Conservation (phyloP, 2,113 vertebrate genomes). For the Marmota monax region DNA sequence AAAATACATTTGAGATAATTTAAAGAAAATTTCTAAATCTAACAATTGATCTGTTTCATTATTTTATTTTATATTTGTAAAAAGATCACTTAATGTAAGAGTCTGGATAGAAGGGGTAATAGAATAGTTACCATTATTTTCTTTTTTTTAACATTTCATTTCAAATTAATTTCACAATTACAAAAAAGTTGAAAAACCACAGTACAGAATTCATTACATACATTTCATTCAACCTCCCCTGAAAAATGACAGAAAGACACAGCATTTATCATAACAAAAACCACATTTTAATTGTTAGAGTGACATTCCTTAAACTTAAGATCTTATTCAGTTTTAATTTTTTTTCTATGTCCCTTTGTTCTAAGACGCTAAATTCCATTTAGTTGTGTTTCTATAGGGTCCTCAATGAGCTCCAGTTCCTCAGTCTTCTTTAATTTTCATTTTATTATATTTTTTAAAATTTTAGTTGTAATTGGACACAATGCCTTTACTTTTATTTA, state of each 20-base stretch:
- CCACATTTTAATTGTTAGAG: too few relatives aligned
- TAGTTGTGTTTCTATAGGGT: too few relatives aligned
- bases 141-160: background rate
- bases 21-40: background rate
- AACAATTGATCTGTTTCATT: background rate
- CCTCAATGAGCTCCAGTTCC: too few relatives aligned
- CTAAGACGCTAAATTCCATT: too few relatives aligned
- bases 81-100: background rate
- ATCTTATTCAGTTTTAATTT: too few relatives aligned
- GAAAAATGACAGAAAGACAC: background rate
- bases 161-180: background rate
- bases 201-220: background rate
- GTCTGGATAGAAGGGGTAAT: background rate
- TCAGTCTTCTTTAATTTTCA: too few relatives aligned
- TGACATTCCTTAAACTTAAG: too few relatives aligned
- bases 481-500: too few relatives aligned
- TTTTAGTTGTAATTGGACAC: too few relatives aligned
- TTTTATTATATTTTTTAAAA: too few relatives aligned
- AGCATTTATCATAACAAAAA: background rate
- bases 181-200: background rate
- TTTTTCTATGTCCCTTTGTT: too few relatives aligned
- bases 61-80: background rate
- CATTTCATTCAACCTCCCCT: background rate
- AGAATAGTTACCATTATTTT: rapidly evolving
- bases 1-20: background rate